These are phyloP conservation scores for Antheraea yamamai DNA, from an alignment of 2,888 invertebrate genomes.

Conservation along the genomic window DNA sequence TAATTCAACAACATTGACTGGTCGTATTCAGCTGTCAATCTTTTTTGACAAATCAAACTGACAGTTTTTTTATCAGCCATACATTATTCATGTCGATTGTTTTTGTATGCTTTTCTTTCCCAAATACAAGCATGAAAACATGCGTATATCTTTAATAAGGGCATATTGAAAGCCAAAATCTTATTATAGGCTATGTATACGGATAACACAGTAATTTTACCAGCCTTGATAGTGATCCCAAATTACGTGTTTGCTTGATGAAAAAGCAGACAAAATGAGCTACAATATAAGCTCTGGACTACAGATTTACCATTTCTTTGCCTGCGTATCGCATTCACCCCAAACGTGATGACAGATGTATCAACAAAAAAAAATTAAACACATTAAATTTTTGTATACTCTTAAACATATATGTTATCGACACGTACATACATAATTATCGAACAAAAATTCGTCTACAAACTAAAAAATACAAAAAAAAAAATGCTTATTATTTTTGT, in stretches of 20 bases:
- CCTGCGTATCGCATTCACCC: not conserved
- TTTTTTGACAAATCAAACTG: not conserved
- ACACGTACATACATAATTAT: conserved; percentile 27
- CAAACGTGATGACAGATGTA: conserved; percentile 6
- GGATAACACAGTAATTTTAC: not conserved
- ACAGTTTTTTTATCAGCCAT: not conserved
- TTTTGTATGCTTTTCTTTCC: not conserved
- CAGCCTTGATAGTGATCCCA: conserved; percentile 10
- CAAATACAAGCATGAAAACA: conserved; percentile 4
- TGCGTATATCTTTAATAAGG: not conserved
- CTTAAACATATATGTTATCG: not conserved
- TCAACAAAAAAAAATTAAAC: not conserved
- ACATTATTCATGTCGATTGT: not conserved
- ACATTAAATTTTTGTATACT: not conserved
- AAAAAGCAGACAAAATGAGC: not conserved
- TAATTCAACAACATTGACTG: not conserved
- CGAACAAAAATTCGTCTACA: conserved; percentile 39
- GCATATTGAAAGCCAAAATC: not conserved
- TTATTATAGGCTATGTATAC: not conserved
- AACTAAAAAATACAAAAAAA: conserved; percentile 43
- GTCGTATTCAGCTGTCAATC: not conserved
- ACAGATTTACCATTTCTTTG: not conserved
- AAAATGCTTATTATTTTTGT: conserved; percentile 52
- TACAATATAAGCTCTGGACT: not conserved
- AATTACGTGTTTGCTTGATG: conserved; percentile 10